A percentile compares a stretch with the other conserved stretches of the same genome.
Evolutionary conservation across 2,888 invertebrate species (phyloP).

Genomic region (Matsumyia berberina): DNA sequence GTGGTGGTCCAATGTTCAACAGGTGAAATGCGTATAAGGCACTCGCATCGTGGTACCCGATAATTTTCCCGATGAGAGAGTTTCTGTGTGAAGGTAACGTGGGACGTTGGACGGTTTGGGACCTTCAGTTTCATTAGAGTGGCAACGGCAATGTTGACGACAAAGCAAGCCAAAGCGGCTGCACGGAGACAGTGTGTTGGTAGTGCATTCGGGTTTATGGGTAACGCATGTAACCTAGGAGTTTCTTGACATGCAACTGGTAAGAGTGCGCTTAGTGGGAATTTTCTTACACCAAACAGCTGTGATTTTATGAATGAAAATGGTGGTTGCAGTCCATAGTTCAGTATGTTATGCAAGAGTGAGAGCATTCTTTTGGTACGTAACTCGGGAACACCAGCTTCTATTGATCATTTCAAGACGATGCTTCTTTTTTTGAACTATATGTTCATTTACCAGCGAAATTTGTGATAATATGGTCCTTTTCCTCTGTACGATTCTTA

Average conservation of each 20-base stretch:
- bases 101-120: slow-evolving; percentile 44
- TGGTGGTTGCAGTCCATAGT: not conserved
- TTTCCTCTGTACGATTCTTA: no score
- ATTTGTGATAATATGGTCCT: no score
- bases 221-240: slow-evolving; percentile 8
- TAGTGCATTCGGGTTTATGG: slow-evolving; percentile 26
- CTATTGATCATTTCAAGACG: no score
- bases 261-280: slow-evolving; percentile 12
- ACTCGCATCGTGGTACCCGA: slow-evolving; percentile 60
- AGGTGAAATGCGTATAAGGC: slow-evolving; percentile 56
- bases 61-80: slow-evolving; percentile 83
- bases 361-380: not conserved
- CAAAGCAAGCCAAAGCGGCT: not conserved
- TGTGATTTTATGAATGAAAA: slow-evolving; percentile 34
- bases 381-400: no score
- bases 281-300: not conserved
- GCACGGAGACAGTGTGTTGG: not conserved
- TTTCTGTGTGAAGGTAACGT: slow-evolving; percentile 84
- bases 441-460: no score
- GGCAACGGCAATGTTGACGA: not conserved
- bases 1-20: slow-evolving; percentile 45
- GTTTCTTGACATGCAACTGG: slow-evolving; percentile 30
- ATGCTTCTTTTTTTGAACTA: no score
- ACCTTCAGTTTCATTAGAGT: slow-evolving; percentile 45
- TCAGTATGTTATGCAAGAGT: not conserved